phyloP scores from a whole-genome alignment of 2,888 invertebrate species.

The Yponomeuta sedellus region DNA sequence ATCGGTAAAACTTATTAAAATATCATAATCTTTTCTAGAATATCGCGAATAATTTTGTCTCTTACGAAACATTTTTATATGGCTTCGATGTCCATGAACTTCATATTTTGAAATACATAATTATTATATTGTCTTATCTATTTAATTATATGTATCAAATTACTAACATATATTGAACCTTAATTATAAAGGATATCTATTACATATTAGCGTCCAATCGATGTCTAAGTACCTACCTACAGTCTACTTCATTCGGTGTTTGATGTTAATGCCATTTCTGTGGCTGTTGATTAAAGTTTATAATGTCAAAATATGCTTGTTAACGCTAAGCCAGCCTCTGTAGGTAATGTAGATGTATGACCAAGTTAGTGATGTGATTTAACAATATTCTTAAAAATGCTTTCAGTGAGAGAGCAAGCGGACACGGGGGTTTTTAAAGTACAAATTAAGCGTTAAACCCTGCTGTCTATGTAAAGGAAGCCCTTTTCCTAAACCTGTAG shows the following conservation, averaged over 20 bases:
- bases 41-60: constrained; percentile 33
- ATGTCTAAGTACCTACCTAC: neutral
- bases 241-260: neutral
- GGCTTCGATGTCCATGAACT: constrained; percentile 61
- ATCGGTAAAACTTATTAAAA: neutral
- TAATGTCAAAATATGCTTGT: constrained; percentile 8
- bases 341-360: constrained; percentile 15
- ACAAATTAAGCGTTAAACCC: constrained; percentile 67
- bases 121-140: constrained; percentile 16
- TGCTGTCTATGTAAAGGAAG: constrained; percentile 40
- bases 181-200: constrained; percentile 29
- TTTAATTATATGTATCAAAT: constrained; percentile 17
- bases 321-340: constrained; percentile 7
- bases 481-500: constrained; percentile 35
- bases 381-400: constrained; percentile 46
- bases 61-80: constrained; percentile 32
- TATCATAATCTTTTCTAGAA: constrained; percentile 26
- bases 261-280: constrained; percentile 1
- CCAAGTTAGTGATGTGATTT: constrained; percentile 16
- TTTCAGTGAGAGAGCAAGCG: constrained; percentile 6
- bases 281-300: constrained; percentile 4
- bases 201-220: constrained; percentile 42
- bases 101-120: constrained; percentile 39
- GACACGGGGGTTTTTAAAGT: constrained; percentile 55
- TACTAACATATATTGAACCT: constrained; percentile 15